These are phyloP conservation scores for Alcedo atthis DNA, from an alignment of 2,797 vertebrate species.

Conservation along the genomic window DNA sequence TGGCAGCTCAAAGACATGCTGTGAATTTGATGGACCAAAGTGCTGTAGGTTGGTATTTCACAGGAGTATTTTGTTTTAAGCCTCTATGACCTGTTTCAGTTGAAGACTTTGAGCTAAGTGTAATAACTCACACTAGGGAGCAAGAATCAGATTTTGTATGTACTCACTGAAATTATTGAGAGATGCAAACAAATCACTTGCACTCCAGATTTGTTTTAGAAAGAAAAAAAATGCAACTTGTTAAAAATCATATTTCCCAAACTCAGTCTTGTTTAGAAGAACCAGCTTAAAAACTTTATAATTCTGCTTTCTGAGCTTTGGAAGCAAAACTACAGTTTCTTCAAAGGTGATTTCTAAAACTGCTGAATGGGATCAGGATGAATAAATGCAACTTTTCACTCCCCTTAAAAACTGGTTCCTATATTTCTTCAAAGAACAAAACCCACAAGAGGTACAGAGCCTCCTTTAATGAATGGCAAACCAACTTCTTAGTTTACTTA, in stretches of 20 bases:
- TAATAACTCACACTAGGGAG: background rate
- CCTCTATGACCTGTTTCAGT: background rate
- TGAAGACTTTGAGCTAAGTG: background rate
- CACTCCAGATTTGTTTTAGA: background rate
- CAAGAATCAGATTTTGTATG: background rate
- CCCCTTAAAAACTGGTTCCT: background rate
- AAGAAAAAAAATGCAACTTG: background rate
- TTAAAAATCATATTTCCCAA: background rate
- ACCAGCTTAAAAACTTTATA: background rate
- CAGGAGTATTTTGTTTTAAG: background rate
- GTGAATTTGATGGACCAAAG: constrained; percentile 74
- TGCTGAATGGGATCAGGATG: background rate
- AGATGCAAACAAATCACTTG: background rate
- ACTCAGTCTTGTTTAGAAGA: background rate
- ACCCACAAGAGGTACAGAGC: background rate
- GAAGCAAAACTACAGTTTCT: background rate
- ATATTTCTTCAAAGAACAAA: background rate
- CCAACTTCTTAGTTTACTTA: background rate
- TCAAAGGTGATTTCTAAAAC: background rate
- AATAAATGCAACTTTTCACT: background rate
- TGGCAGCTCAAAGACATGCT: constrained; percentile 83
- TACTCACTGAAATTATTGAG: background rate
- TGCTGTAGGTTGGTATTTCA: constrained; percentile 83
- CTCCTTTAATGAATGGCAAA: background rate
- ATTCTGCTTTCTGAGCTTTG: background rate